phyloP scores from a whole-genome alignment of 1,140 invertebrate genomes.

The Papilio glaucus region DNA sequence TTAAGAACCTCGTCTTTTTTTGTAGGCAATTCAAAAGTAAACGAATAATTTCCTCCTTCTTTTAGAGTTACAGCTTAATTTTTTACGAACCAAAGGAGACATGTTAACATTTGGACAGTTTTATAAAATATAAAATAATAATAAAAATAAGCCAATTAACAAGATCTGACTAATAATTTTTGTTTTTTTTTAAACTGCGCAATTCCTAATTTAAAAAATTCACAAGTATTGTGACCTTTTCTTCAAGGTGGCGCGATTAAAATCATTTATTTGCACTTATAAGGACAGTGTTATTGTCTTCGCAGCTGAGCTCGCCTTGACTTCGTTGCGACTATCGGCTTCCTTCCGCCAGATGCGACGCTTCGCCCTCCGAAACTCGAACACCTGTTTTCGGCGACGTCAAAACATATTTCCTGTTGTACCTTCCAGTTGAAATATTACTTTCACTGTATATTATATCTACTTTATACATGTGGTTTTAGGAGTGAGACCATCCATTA shows the following conservation, averaged over 20 bases:
- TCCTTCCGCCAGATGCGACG: conserved; percentile 55
- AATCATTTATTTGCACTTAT: conserved; percentile 48
- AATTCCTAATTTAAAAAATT: conserved; percentile 33
- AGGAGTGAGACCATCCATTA: neutral
- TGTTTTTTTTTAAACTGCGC: neutral
- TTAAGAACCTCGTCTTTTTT: too few relatives aligned
- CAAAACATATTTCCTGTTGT: conserved; percentile 23
- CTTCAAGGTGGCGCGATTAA: conserved; percentile 31
- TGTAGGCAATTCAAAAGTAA: too few relatives aligned
- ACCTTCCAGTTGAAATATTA: neutral
- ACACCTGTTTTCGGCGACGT: conserved; percentile 29
- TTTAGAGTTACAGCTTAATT: too few relatives aligned
- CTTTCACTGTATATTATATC: neutral
- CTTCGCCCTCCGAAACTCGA: conserved; percentile 10
- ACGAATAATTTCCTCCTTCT: too few relatives aligned
- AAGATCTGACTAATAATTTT: neutral
- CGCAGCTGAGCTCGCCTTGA: conserved; percentile 52
- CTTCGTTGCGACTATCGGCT: conserved; percentile 50
- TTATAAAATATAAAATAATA: too few relatives aligned
- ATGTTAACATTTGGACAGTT: too few relatives aligned
- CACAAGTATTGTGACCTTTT: conserved; percentile 25
- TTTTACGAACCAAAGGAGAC: too few relatives aligned
- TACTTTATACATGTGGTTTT: neutral
- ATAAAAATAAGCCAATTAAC: too few relatives aligned
- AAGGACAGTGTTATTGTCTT: conserved; percentile 51